These are phyloP conservation scores for Ptychadena robeensis DNA, from an alignment of 2,797 vertebrate species.

Conservation along the genomic window DNA sequence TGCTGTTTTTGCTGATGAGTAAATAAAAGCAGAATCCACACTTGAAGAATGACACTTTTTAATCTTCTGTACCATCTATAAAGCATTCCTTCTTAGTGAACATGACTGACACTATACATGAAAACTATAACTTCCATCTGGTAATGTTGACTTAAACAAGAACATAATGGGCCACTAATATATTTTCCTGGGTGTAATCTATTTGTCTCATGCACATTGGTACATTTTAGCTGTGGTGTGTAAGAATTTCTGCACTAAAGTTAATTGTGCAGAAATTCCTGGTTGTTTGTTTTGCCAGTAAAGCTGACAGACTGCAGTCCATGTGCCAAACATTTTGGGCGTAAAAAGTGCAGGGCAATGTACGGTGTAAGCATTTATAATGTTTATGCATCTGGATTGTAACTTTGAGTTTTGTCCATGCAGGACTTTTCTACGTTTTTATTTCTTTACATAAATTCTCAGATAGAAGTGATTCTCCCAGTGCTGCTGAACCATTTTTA, in stretches of 20 bases:
- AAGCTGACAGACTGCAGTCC: slow-evolving; percentile 10
- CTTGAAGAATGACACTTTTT: too few species aligned
- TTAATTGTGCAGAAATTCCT: slow-evolving; percentile 15
- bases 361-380: neutral
- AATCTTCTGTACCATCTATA: neutral
- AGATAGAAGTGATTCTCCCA: neutral
- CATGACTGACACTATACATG: neutral
- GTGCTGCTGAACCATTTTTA: neutral
- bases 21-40: neutral
- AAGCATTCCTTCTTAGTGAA: too few species aligned
- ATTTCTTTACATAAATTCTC: too few species aligned
- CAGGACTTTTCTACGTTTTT: too few species aligned
- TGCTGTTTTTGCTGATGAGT: neutral
- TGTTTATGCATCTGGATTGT: neutral
- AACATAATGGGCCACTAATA: neutral
- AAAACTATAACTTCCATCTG: neutral
- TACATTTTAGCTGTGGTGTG: neutral
- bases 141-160: neutral
- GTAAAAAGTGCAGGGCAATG: neutral
- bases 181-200: neutral
- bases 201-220: neutral
- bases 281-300: slow-evolving; percentile 4
- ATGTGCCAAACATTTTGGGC: slow-evolving; percentile 17
- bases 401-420: neutral
- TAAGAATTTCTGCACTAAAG: neutral